These are phyloP conservation scores for Vicugna pacos DNA, from an alignment of 2,113 vertebrate species.

Conservation along the genomic window DNA sequence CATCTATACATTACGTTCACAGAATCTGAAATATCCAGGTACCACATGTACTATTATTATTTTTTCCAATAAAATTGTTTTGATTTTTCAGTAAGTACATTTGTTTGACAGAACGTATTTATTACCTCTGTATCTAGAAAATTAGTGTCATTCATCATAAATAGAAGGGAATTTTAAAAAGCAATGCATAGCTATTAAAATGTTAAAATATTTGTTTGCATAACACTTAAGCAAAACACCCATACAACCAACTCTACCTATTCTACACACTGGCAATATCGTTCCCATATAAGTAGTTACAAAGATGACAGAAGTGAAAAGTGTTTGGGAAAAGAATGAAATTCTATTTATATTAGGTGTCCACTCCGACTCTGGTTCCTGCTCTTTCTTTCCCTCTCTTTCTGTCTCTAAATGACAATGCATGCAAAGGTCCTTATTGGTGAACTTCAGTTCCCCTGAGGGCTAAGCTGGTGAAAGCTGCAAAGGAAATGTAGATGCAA, in stretches of 20 bases:
- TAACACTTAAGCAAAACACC: neutral
- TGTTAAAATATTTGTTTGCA: neutral
- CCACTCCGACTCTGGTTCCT: too few species aligned
- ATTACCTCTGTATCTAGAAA: neutral
- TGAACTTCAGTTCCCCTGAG: neutral
- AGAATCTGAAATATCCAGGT: neutral
- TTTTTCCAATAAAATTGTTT: neutral
- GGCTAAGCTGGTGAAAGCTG: neutral
- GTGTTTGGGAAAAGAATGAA: neutral
- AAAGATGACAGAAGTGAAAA: neutral
- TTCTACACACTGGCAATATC: neutral
- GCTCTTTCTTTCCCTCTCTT: neutral
- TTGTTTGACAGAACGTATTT: neutral
- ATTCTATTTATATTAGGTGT: neutral
- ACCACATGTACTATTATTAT: neutral
- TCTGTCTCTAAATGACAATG: neutral
- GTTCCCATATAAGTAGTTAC: neutral
- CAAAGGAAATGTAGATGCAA: neutral
- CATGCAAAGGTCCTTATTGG: neutral
- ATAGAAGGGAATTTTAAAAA: neutral
- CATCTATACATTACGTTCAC: neutral
- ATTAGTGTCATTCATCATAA: neutral
- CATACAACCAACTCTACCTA: neutral
- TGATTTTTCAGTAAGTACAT: neutral
- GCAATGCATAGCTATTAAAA: neutral